Evolutionary conservation across 2,888 invertebrate species (phyloP), one percentile per base, ranked within the genome.

Genomic region (Branchellion lobata): DNA sequence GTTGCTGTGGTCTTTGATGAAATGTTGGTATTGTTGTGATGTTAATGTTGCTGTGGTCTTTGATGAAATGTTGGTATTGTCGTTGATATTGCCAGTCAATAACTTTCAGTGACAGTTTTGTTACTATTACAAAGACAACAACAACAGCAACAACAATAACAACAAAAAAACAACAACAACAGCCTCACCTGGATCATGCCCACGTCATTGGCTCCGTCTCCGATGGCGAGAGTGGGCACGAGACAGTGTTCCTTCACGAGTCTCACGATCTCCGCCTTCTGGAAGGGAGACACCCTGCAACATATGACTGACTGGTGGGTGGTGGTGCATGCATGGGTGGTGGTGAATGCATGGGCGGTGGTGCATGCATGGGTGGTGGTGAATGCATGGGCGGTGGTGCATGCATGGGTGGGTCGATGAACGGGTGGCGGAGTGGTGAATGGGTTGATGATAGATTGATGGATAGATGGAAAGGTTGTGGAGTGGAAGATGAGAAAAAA

Each of bases 271-370:
- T 89, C 89, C 47, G 89, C 89, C 83, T 99, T 99, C 89, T 99
- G 98, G 89, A 97, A 93, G 0, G 99, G 99, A n/a, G 98, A 97
- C 21, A 98, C 98, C 79, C 89, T 87, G 84, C 84, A 79, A 34
- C 73, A 78, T 33, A 79, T 81, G 78, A 80, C 80, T 5, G 78
- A 34, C 69, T 77, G 75, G 27, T 8, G 53, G 29, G 33, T 5
- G 61, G 8, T 8, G 61, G 5, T 5, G 21, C 5, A n/a, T 18
- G 5, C 14, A 57, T 57, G 24, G 3, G 3, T 3, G 14, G 5
- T 5, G 21, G 5, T 5, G 61, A 5, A 5, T 5, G 5, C 8
- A 40, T 40, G 40, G 14, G 5, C 8, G 40, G 5, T 5, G 8
- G 5, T 5, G 40, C 14, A 14, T 14, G 5, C 8, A 14, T 40